phyloP scores from a whole-genome alignment of 2,797 vertebrate genomes.

The Mycteria americana region DNA sequence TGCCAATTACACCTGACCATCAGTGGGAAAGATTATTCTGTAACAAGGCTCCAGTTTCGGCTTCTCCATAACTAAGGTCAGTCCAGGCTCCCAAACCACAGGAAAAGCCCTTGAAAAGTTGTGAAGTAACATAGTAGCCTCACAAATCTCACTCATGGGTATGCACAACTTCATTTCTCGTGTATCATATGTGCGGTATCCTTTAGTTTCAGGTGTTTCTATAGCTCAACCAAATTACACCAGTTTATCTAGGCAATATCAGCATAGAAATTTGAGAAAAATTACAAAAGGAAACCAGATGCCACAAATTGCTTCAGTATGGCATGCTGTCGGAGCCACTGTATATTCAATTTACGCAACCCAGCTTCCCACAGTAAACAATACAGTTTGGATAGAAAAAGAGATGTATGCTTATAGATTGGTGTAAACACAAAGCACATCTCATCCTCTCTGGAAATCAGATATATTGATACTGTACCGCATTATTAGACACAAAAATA shows the following conservation, averaged over 20 bases:
- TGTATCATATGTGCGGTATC: fast-evolving
- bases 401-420: not conserved
- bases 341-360: not conserved
- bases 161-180: not conserved
- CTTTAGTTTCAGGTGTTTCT: not conserved
- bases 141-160: not conserved
- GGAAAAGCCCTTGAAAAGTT: not conserved
- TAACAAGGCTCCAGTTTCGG: not conserved
- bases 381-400: not conserved
- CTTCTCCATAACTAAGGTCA: not conserved
- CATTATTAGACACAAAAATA: not conserved
- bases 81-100: not conserved
- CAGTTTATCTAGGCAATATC: not conserved
- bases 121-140: not conserved
- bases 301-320: not conserved
- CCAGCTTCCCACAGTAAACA: not conserved
- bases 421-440: not conserved
- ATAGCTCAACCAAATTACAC: not conserved
- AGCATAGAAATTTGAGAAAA: not conserved
- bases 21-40: not conserved
- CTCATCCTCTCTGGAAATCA: not conserved
- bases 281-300: not conserved
- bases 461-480: not conserved
- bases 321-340: not conserved
- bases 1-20: not conserved